Percentiles rank a stretch among this genome's conserved stretches.
Conservation (phyloP, 2,797 vertebrate species). For the Nyctalus aviator region DNA sequence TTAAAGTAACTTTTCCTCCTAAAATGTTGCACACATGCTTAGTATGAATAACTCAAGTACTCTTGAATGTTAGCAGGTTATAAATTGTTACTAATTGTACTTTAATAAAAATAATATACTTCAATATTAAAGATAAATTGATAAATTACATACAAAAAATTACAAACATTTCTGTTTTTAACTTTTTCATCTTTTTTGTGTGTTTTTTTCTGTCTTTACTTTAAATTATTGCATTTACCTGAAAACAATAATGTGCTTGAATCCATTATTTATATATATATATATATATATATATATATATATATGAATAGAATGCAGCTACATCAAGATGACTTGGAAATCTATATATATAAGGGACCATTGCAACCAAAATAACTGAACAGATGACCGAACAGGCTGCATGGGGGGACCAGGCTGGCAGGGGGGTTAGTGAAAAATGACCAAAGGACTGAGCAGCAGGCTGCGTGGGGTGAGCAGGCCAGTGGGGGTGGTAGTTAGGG, state of each 20-base stretch:
- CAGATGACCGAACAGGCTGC: too few relatives aligned
- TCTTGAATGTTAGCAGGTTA: neutral
- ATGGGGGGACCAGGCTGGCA: too few relatives aligned
- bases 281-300: too few relatives aligned
- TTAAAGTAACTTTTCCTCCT: neutral
- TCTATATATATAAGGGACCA: neutral
- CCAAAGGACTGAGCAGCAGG: too few relatives aligned
- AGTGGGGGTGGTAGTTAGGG: too few relatives aligned
- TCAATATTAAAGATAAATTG: neutral
- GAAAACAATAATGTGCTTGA: neutral
- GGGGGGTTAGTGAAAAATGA: too few relatives aligned
- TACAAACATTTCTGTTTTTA: neutral
- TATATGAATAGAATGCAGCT: neutral
- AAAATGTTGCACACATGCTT: neutral
- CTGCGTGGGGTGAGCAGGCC: too few relatives aligned
- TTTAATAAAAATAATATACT: neutral
- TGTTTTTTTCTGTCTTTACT: neutral
- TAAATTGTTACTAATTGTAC: neutral
- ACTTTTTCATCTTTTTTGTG: conserved; percentile 28
- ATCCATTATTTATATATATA: neutral
- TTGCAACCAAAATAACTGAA: too few relatives aligned
- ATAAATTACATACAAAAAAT: neutral
- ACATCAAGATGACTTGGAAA: neutral
- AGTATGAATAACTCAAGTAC: neutral
- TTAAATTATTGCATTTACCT: neutral